Base-by-base conservation (phyloP, 2,888 invertebrate genomes). In the Incurvaria masculella region DNA sequence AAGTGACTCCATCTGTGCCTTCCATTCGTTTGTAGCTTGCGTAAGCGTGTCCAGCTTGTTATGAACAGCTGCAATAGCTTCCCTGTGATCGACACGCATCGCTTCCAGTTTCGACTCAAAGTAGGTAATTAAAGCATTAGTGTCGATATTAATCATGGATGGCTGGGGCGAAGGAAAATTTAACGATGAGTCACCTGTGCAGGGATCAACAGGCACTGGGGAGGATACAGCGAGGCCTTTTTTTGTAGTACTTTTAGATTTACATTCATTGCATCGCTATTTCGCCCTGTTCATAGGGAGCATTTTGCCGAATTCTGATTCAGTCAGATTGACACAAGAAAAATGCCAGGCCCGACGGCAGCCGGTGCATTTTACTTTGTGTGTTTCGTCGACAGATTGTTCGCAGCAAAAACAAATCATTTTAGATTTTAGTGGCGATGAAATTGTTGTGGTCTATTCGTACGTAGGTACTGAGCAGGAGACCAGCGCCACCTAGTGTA, bases 221-320 rank as follows among this genome's bases (percentile, higher is more conserved):
- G 16, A 17, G 41, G 41, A 16, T n/a, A 11, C 17, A 18, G 18
- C 11, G 41, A n/a, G 3, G 41, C 11, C 18, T 41, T 41, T 17
- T 41, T n/a, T n/a, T n/a, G n/a, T n/a, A n/a, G n/a, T n/a, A n/a
- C n/a, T 41, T 11, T 11, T 18, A 17, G 41, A 11, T 41, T 41
- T 41, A 11, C 41, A 41, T n/a, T 17, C 11, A 11, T n/a, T 16
- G 18, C 41, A 41, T 18, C 17, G 14, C 41, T 18, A 41, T 41
- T 41, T 41, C 41, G n/a, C 11, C 11, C n/a, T n/a, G 41, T 41
- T 41, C 41, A 41, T 41, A 18, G 41, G 41, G 16, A 41, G 41
- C 11, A 41, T 41, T 17, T 17, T 41, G 17, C 17, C 18, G 6
- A 41, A 41, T 16, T 41, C 41, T 18, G 41, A 11, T 18, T 41